Evolutionary conservation across 2,888 invertebrate genomes (phyloP).

Genomic region (Drosophila melanocephala): DNA sequence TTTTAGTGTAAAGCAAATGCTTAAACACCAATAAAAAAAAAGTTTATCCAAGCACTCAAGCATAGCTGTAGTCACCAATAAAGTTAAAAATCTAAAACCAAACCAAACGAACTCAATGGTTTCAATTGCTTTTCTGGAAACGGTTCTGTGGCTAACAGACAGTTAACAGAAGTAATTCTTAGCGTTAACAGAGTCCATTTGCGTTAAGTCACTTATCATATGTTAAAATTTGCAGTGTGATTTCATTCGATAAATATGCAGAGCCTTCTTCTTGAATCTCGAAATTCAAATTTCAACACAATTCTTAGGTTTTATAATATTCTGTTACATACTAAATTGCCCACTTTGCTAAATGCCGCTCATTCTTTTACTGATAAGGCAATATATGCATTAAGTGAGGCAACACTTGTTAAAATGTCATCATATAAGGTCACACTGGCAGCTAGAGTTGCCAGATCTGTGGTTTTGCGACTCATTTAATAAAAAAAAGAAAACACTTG

Average conservation of each 20-base stretch:
- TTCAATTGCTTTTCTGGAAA: background rate
- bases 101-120: background rate
- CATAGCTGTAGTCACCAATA: slow-evolving; percentile 71
- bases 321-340: background rate
- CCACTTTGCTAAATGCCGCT: slow-evolving; percentile 20
- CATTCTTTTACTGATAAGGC: background rate
- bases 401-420: background rate
- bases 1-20: slow-evolving; percentile 48
- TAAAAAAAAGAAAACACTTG: slow-evolving; percentile 40
- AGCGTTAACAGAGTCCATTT: background rate
- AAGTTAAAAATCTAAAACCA: slow-evolving; percentile 50
- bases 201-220: background rate
- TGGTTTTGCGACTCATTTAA: slow-evolving; percentile 33
- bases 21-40: slow-evolving; percentile 36
- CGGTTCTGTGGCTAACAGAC: too few relatives aligned
- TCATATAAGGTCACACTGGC: slow-evolving; percentile 38
- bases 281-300: background rate
- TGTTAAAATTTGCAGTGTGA: background rate
- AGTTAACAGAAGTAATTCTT: background rate
- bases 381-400: background rate
- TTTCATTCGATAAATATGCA: background rate
- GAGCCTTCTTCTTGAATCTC: too few relatives aligned
- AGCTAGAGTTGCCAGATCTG: slow-evolving; percentile 25
- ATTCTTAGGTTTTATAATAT: background rate
- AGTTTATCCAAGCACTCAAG: slow-evolving; percentile 63